Evolutionary conservation across 2,888 invertebrate species (phyloP).

Genomic region (Sturmia bella): DNA sequence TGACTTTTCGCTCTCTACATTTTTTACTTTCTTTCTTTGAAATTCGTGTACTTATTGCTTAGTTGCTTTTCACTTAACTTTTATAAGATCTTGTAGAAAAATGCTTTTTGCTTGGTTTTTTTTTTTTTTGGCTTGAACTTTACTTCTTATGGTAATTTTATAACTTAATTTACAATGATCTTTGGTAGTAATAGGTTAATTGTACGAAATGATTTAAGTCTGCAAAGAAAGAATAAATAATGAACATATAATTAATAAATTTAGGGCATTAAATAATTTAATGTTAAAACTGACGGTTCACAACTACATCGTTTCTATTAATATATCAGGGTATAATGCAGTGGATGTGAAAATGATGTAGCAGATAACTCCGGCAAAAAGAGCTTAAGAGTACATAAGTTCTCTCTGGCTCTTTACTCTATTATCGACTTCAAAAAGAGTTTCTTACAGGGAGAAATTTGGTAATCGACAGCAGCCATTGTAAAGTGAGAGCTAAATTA

Average conservation of each 20-base stretch:
- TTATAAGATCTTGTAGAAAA: slow-evolving; percentile 37
- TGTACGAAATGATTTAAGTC: slow-evolving; percentile 19
- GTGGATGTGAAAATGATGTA: too few species aligned
- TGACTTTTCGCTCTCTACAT: background rate
- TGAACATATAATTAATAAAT: slow-evolving; percentile 6
- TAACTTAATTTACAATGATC: slow-evolving; percentile 59
- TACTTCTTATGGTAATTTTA: slow-evolving; percentile 33
- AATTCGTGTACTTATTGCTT: slow-evolving; percentile 69
- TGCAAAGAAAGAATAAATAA: slow-evolving; percentile 28
- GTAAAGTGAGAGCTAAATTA: too few species aligned
- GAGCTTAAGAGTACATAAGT: too few species aligned
- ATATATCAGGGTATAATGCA: too few species aligned
- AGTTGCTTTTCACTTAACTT: slow-evolving; percentile 66
- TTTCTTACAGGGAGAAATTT: too few species aligned
- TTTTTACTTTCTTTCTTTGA: background rate
- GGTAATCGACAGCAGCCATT: too few species aligned
- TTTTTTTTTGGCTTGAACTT: slow-evolving; percentile 39
- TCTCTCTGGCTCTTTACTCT: too few species aligned
- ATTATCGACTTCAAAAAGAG: too few species aligned
- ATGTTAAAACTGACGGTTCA: too few species aligned
- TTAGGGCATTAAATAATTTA: background rate
- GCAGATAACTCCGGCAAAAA: too few species aligned
- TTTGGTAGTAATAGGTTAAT: slow-evolving; percentile 52
- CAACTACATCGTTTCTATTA: too few species aligned
- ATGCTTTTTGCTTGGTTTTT: slow-evolving; percentile 3